These are phyloP conservation scores for Clostera curtula DNA, from an alignment of 2,888 invertebrate genomes.

Conservation along the genomic window DNA sequence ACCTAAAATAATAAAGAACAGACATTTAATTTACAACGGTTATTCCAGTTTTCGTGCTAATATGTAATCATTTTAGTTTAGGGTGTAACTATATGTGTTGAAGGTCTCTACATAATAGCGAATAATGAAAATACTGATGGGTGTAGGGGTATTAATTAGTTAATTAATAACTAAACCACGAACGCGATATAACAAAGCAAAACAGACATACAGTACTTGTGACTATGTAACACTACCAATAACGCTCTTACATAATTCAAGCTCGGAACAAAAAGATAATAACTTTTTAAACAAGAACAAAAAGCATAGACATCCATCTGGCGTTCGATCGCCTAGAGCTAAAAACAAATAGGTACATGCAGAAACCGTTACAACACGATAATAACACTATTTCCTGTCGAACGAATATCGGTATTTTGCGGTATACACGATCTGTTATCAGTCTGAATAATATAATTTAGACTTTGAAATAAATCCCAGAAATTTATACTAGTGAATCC, in stretches of 20 bases:
- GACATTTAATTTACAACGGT: constrained; percentile 10
- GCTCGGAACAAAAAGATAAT: too few species aligned
- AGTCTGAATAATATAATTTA: too few species aligned
- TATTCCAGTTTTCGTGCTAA: constrained; percentile 15
- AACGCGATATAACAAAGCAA: not conserved
- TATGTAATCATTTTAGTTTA: constrained; percentile 8
- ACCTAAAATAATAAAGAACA: constrained; percentile 1
- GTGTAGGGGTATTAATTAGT: constrained; percentile 4
- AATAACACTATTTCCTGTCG: constrained; percentile 34
- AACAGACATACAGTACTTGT: too few species aligned
- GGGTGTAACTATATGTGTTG: constrained; percentile 8
- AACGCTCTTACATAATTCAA: too few species aligned
- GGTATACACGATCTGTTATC: constrained; percentile 16
- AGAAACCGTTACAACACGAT: constrained; percentile 26
- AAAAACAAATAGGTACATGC: constrained; percentile 10
- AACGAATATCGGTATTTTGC: constrained; percentile 19
- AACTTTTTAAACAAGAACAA: too few species aligned
- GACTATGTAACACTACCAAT: too few species aligned
- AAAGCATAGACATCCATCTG: constrained; percentile 5
- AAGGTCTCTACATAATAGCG: constrained; percentile 11
- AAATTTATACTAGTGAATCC: too few species aligned
- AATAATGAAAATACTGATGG: constrained; percentile 11
- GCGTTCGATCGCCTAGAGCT: constrained; percentile 4
- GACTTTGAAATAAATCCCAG: too few species aligned
- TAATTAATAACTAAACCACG: constrained; percentile 1